Evolutionary conservation across 2,888 invertebrate species (phyloP).

Genomic region (Parelbella ahira): DNA sequence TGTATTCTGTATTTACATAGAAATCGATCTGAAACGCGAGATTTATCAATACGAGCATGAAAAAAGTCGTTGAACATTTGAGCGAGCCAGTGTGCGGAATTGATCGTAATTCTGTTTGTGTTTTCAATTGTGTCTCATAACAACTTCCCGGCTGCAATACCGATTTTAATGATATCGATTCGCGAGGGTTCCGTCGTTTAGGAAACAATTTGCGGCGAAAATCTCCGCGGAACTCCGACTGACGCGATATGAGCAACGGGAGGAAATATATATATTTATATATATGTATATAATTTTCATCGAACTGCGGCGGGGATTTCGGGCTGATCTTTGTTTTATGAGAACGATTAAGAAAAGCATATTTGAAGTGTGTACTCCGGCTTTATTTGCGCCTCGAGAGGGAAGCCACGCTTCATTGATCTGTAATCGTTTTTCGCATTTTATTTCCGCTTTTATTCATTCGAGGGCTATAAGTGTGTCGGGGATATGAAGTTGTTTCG

Average conservation of each 20-base stretch:
- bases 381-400: slow-evolving; percentile 76
- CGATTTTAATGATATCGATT: slow-evolving; percentile 62
- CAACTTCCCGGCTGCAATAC: slow-evolving; percentile 45
- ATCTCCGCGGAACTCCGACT: slow-evolving; percentile 52
- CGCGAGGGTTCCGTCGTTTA: slow-evolving; percentile 46
- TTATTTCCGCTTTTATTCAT: slow-evolving; percentile 61
- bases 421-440: slow-evolving; percentile 78
- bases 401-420: slow-evolving; percentile 77
- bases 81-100: slow-evolving; percentile 50
- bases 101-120: slow-evolving; percentile 50
- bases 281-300: slow-evolving; percentile 44
- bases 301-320: slow-evolving; percentile 57
- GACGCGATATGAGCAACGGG: slow-evolving; percentile 71
- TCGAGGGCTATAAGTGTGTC: slow-evolving; percentile 61
- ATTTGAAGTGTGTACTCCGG: slow-evolving; percentile 79
- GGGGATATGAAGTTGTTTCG: slow-evolving; percentile 46
- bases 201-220: slow-evolving; percentile 73
- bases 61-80: too few species aligned
- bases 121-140: slow-evolving; percentile 56
- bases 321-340: slow-evolving; percentile 79
- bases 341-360: slow-evolving; percentile 82
- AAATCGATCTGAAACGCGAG: too few species aligned
- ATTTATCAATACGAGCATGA: too few species aligned
- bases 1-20: too few species aligned
- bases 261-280: slow-evolving; percentile 56